A percentile compares a stretch with the other conserved stretches of the same genome.
These are phyloP conservation scores for Heliopora coerulea DNA, from an alignment of 92 coral and sea anemone genomes.

Conservation along the genomic window DNA sequence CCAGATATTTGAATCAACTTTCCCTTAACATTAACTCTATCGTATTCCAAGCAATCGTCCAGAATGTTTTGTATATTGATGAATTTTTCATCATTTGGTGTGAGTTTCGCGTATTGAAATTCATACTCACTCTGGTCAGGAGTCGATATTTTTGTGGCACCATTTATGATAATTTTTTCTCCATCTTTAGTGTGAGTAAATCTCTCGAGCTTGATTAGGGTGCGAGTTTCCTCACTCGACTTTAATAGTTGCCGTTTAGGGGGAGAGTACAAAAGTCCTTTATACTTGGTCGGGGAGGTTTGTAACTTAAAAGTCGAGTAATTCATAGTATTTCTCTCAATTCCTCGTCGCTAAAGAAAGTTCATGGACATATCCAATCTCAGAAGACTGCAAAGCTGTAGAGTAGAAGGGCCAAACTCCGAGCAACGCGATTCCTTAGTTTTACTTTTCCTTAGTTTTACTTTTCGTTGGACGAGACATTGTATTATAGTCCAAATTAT, in stretches of 20 bases:
- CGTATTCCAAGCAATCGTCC: conserved; percentile 43
- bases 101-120: neutral
- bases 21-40: conserved; percentile 40
- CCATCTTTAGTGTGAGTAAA: conserved; percentile 22
- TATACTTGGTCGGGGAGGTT: conserved; percentile 8
- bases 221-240: conserved; percentile 14
- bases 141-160: neutral
- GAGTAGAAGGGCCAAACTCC: conserved; percentile 23
- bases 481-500: neutral
- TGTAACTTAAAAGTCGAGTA: conserved; percentile 16
- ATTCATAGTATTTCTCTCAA: conserved; percentile 20
- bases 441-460: conserved; percentile 17
- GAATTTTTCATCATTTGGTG: conserved; percentile 42
- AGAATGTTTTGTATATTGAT: conserved; percentile 34
- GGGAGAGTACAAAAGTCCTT: conserved; percentile 33
- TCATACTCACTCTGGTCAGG: neutral
- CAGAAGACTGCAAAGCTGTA: conserved; percentile 1
- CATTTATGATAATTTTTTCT: conserved; percentile 39
- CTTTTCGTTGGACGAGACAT: conserved; percentile 16
- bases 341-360: conserved; percentile 2
- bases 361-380: conserved; percentile 33
- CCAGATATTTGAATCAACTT: conserved; percentile 6
- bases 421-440: neutral
- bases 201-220: conserved; percentile 20
- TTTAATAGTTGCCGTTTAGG: conserved; percentile 27